phyloP scores from a whole-genome alignment of 2,113 vertebrate genomes.

The Mionectes macconnelli region DNA sequence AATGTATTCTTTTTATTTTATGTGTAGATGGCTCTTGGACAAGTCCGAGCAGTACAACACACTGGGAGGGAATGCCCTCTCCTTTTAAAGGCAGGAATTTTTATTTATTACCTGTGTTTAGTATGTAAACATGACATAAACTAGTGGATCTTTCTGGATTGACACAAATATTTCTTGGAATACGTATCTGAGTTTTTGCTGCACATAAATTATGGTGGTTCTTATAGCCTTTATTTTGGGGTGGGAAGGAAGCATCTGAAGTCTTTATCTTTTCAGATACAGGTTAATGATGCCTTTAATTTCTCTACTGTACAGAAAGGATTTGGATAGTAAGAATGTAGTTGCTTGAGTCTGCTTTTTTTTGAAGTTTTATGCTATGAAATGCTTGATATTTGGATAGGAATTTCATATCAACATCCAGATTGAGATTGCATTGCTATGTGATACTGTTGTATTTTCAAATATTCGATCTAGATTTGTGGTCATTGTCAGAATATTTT shows the following conservation, averaged over 20 bases:
- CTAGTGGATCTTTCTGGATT: constrained; percentile 78
- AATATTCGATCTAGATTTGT: constrained; percentile 65
- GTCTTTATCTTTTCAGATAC: constrained; percentile 42
- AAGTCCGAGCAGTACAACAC: constrained; percentile 86
- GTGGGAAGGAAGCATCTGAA: constrained; percentile 72
- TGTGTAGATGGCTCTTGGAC: constrained; percentile 88
- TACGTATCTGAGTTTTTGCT: constrained; percentile 78
- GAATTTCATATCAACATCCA: constrained; percentile 31
- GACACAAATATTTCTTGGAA: constrained; percentile 77
- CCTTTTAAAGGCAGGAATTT: constrained; percentile 88
- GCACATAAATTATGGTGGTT: constrained; percentile 69
- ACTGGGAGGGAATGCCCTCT: constrained; percentile 87
- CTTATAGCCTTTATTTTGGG: constrained; percentile 68
- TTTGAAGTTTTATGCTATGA: constrained; percentile 63
- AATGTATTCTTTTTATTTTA: constrained; percentile 88
- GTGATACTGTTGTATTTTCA: constrained; percentile 46
- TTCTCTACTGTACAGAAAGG: constrained; percentile 57
- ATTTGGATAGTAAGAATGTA: constrained; percentile 64
- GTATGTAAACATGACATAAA: constrained; percentile 83
- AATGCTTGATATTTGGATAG: constrained; percentile 62
- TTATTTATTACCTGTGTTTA: constrained; percentile 87
- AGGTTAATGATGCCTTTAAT: constrained; percentile 64
- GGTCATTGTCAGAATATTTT: constrained; percentile 46
- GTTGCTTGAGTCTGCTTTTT: constrained; percentile 55
- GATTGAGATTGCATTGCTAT: constrained; percentile 56